Base-by-base conservation (phyloP, 2,888 invertebrate species). In the Mactromeris polynyma region DNA sequence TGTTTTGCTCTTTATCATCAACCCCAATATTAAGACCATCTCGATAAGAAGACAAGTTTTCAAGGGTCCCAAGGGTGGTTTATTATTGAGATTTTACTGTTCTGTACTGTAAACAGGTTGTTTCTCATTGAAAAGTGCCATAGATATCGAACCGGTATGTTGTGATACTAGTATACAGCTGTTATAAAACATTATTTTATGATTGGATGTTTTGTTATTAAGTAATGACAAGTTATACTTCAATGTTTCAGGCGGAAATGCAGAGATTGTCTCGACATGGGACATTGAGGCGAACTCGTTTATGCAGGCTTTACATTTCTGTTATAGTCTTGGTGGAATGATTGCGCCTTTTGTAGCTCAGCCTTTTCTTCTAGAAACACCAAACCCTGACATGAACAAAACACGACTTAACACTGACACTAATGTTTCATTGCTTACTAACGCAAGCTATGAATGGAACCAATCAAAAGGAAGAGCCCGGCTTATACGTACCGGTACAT, bases 291-390 rank as follows among this genome's bases (percentile, higher is more conserved):
- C 95, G 78, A 95, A 95, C 0, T 96, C 96, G 0, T 97, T 95
- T 90, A 96, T 97, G 94, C 97, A 97, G 89, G 95, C 96, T 17
- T 89, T 97, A 17, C 97, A 97, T 90, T 97, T 97, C 90, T 93
- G 95, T 26, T 97, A 96, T 92, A 96, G 96, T 42, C 79, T 97
- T 36, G 97, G 97, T 26, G 96, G 96, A 0, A 96, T 97, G 85
- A 89, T 97, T 21, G 95, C 97, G 11, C 97, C 97, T 17, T 92
- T 97, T 14, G 93, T 97, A n/a, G 96, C 96, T 2, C 95, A 95
- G 64, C 96, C 97, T 19, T 97, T 97, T 91, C 91, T 96, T 0
- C 82, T 73, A 33, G 73, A 73, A 19, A 73, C 73, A 19, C 33
- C 73, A 11, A 26, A 33, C 36, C 19, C 14, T 73, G 36, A 36